Evolutionary conservation across 1,140 invertebrate genomes (phyloP).

Genomic region (Alviniconcha marisindica): DNA sequence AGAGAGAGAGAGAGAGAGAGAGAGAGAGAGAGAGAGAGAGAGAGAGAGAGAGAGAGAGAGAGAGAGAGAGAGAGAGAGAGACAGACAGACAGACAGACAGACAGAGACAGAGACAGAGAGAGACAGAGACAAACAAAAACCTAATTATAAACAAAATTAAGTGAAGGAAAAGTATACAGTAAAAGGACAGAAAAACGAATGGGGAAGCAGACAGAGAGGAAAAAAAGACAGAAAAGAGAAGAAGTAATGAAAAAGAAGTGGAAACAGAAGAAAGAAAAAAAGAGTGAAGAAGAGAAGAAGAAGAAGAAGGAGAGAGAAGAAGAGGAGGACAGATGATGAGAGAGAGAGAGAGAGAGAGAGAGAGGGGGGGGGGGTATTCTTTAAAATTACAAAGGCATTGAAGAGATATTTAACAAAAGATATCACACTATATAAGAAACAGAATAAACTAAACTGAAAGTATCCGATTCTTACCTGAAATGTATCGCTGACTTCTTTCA

Average conservation of each 20-base stretch:
- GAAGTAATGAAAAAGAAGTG: neutral
- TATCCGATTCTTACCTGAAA: slow-evolving; percentile 25
- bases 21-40: neutral
- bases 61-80: neutral
- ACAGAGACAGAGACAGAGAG: neutral
- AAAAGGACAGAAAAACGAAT: too few relatives aligned
- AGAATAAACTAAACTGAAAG: too few relatives aligned
- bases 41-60: neutral
- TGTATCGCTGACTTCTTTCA: slow-evolving; percentile 9
- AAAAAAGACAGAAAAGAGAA: neutral
- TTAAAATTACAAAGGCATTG: too few relatives aligned
- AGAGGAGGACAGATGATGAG: neutral
- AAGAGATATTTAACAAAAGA: too few relatives aligned
- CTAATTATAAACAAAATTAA: too few relatives aligned
- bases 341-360: too few relatives aligned
- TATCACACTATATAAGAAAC: too few relatives aligned
- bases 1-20: neutral
- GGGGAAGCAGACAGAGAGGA: neutral
- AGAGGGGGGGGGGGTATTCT: too few relatives aligned
- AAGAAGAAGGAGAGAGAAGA: neutral
- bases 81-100: neutral
- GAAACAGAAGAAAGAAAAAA: neutral
- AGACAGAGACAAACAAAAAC: neutral
- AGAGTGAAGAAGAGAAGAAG: neutral
- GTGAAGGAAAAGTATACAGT: too few relatives aligned